These are phyloP conservation scores for Siphamia tubifer DNA, from an alignment of 2,113 vertebrate genomes.

Conservation along the genomic window DNA sequence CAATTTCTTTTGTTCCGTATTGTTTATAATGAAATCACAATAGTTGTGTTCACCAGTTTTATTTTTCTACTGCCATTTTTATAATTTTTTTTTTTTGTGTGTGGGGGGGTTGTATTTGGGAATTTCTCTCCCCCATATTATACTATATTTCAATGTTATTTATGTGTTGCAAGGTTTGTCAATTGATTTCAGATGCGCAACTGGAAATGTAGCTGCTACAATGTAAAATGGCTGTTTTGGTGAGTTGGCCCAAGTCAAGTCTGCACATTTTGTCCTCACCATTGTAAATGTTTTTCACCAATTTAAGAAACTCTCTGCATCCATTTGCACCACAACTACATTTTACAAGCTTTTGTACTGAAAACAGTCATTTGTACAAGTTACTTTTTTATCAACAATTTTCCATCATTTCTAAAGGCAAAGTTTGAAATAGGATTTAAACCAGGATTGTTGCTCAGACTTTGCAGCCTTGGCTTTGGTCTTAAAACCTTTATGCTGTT, in stretches of 20 bases:
- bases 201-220: constrained; percentile 90
- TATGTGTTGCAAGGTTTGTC: constrained; percentile 55
- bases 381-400: constrained; percentile 83
- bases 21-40: constrained; percentile 82
- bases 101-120: constrained; percentile 62
- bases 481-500: constrained; percentile 55
- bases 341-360: constrained; percentile 87
- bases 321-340: constrained; percentile 81
- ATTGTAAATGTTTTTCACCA: constrained; percentile 55
- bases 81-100: constrained; percentile 82
- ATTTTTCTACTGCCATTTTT: constrained; percentile 90
- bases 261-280: constrained; percentile 63
- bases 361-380: constrained; percentile 81
- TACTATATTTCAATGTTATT: constrained; percentile 75
- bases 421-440: constrained; percentile 57
- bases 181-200: constrained; percentile 69
- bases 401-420: constrained; percentile 79
- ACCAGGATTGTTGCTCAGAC: constrained; percentile 67
- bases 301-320: constrained; percentile 59
- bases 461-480: constrained; percentile 76
- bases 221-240: constrained; percentile 73
- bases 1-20: constrained; percentile 77
- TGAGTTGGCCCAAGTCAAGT: constrained; percentile 65
- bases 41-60: constrained; percentile 86
- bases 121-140: constrained; percentile 24